These are phyloP conservation scores for Cryptus armator DNA, from an alignment of 2,888 invertebrate genomes.

Conservation along the genomic window DNA sequence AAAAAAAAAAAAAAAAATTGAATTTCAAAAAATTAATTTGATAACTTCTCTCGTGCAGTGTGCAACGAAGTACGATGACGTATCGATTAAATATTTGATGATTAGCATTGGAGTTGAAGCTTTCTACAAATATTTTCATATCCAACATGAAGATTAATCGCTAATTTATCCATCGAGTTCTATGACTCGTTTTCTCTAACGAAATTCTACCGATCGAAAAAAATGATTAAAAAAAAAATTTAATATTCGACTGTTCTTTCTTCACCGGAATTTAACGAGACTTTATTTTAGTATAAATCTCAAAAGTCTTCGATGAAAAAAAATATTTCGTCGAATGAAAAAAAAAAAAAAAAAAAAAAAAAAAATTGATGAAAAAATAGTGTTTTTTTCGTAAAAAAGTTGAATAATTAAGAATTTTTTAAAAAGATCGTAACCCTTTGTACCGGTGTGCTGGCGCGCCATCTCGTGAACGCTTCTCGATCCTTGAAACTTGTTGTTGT, in stretches of 20 bases:
- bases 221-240: background rate
- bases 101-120: background rate
- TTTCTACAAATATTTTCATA: background rate
- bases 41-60: background rate
- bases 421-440: constrained; percentile 70
- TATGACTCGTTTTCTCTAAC: background rate
- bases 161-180: background rate
- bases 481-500: constrained; percentile 82
- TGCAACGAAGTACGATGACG: background rate
- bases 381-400: background rate
- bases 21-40: background rate
- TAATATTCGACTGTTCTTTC: constrained; percentile 3
- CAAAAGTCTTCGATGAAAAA: background rate
- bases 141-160: background rate
- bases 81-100: background rate
- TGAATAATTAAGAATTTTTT: constrained; percentile 15
- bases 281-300: constrained; percentile 8
- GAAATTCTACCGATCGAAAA: background rate
- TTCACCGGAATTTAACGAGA: background rate
- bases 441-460: constrained; percentile 86
- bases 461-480: constrained; percentile 91
- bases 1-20: constrained; percentile 1
- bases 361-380: no score
- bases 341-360: background rate
- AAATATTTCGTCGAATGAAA: constrained; percentile 1